Conservation (phyloP, 2,888 invertebrate genomes). For the Cinara cedri region DNA sequence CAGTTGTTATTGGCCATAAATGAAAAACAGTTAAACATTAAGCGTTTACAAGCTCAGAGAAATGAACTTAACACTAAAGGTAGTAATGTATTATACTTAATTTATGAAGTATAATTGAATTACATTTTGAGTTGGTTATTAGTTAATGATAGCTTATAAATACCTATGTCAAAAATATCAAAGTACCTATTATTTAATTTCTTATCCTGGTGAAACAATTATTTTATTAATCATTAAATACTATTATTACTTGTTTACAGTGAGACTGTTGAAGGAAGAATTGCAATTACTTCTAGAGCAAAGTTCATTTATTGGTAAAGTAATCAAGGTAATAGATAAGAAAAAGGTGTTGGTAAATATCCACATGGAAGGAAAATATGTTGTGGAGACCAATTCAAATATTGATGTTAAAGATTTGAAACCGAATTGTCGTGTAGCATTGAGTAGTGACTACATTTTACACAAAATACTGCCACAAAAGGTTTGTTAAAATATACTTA, state of each 20-base stretch:
- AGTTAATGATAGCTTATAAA: no score
- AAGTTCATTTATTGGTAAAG: slow-evolving; percentile 99
- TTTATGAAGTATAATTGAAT: no score
- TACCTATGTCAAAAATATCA: no score
- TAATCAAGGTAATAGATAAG: slow-evolving; percentile 99
- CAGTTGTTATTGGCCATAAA: slow-evolving; percentile 93
- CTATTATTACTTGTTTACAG: slow-evolving; percentile 66
- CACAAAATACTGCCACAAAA: slow-evolving; percentile 99
- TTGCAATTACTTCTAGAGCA: slow-evolving; percentile 95
- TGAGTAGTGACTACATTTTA: slow-evolving; percentile 96
- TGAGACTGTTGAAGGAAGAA: slow-evolving; percentile 96
- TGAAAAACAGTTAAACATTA: slow-evolving; percentile 96
- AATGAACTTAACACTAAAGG: slow-evolving; percentile 99
- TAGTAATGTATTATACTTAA: slow-evolving; percentile 63
- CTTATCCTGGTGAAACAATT: no score
- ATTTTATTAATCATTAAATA: not conserved
- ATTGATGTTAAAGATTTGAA: slow-evolving; percentile 98
- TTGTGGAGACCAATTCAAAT: slow-evolving; percentile 98
- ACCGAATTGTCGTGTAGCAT: slow-evolving; percentile 95
- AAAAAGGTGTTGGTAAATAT: slow-evolving; percentile 99
- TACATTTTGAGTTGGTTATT: no score
- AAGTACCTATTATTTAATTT: no score
- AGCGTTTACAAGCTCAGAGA: slow-evolving; percentile 95
- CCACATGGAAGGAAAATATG: slow-evolving; percentile 99
- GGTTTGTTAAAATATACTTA: slow-evolving; percentile 63